Base-by-base conservation (phyloP, 2,113 vertebrate genomes). In the Gulo gulo region DNA sequence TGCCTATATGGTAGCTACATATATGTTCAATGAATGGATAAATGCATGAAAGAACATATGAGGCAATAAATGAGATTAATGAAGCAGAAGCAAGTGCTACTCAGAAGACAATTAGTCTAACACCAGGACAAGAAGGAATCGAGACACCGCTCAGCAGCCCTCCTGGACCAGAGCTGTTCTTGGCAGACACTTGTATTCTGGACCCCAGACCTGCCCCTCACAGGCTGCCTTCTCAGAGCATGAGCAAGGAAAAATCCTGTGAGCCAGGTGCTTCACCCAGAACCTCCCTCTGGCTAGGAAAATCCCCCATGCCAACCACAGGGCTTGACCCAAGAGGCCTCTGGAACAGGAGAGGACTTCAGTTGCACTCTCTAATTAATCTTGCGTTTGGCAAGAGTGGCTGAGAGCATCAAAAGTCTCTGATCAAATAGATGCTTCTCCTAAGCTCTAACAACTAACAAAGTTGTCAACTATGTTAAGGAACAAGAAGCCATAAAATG, bases 41-140 rank as follows among this genome's bases (percentile, higher is more conserved):
- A 42, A n/a, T 63, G 31, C 84, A 80, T 92, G 59, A 78, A 82
- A 55, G 69, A 94, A 88, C 69, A 47, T 36, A 81, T 21, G 36
- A 95, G 52, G 9, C 7, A 93, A 73, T 87, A 65, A 88, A 91
- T 63, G 31, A 94, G 83, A 84, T 79, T 71, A 97, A 80, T 50
- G 83, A 94, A 76, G 42, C 88, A 91, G 96, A 97, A 97, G 14
- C 29, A 97, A 85, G n/a, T 14, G n/a, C 42, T 82, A 59, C 84
- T 80, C 63, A 39, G 80, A 94, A 87, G 74, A 94, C n/a, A 94
- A 74, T 94, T 80, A 74, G n/a, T 76, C 80, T 92, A 93, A 92
- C n/a, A 20, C n/a, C 15, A 50, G 31, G 50, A 85, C 65, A 63
- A 91, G 55, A 87, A 82, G 74, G 16, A 52, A 47, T 59, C 21